These are phyloP conservation scores for Pterostichus madidus DNA, from an alignment of 2,888 invertebrate genomes.

Conservation along the genomic window DNA sequence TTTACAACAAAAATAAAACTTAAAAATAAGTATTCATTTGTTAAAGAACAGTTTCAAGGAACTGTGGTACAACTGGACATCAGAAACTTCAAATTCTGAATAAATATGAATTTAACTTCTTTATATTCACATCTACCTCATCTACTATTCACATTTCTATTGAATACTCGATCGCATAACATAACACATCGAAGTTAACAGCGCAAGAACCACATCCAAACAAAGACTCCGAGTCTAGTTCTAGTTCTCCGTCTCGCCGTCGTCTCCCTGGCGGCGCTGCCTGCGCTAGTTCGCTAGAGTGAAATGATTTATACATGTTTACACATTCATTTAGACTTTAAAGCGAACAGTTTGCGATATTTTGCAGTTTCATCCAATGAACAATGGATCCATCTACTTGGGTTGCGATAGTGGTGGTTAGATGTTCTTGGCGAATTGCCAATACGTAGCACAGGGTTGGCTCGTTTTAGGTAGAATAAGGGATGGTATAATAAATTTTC, in stretches of 20 bases:
- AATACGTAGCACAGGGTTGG: neutral
- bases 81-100: neutral
- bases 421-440: neutral
- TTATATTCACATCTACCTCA: no score
- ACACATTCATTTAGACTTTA: constrained; percentile 59
- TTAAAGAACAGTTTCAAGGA: no score
- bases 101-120: no score
- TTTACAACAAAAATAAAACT: no score
- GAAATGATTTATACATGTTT: constrained; percentile 58
- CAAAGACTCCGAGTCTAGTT: constrained; percentile 1
- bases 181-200: neutral
- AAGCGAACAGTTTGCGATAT: constrained; percentile 61
- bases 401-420: neutral
- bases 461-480: no score
- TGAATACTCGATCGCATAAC: no score
- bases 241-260: constrained; percentile 25
- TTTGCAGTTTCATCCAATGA: constrained; percentile 60
- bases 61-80: no score
- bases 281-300: neutral
- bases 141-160: no score
- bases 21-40: no score
- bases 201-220: neutral
- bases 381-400: constrained; percentile 45
- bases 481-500: no score
- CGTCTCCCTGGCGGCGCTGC: neutral